Evolutionary conservation across 2,888 invertebrate genomes (phyloP).

Genomic region (Baccha elongata): DNA sequence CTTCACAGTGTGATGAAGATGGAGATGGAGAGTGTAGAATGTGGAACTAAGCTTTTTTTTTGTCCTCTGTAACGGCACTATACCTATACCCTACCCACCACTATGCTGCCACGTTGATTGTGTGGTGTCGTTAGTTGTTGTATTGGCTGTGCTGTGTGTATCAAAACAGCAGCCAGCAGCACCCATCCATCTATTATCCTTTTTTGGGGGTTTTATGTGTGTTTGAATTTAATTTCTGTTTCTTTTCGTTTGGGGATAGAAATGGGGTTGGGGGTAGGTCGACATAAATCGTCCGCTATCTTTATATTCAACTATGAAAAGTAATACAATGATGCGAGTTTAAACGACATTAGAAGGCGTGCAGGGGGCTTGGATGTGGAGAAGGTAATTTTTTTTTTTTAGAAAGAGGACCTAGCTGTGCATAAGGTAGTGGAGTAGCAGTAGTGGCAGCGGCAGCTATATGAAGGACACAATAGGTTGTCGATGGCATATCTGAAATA

Average conservation of each 20-base stretch:
- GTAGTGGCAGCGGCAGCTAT: conserved; percentile 16
- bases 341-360: conserved; percentile 71
- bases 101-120: conserved; percentile 68
- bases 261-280: conserved; percentile 23
- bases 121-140: conserved; percentile 72
- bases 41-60: conserved; percentile 69
- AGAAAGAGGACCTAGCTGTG: conserved; percentile 22
- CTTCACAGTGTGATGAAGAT: conserved; percentile 29
- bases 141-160: conserved; percentile 65
- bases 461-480: conserved; percentile 67
- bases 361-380: conserved; percentile 13
- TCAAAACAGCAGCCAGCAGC: conserved; percentile 33
- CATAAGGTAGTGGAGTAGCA: conserved; percentile 27
- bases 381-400: conserved; percentile 6
- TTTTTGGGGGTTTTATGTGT: conserved; percentile 67
- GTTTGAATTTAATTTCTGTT: conserved; percentile 73
- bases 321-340: conserved; percentile 74
- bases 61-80: conserved; percentile 28
- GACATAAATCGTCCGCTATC: conserved; percentile 73
- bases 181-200: conserved; percentile 68
- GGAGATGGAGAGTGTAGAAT: conserved; percentile 43
- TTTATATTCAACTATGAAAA: conserved; percentile 72
- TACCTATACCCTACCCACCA: conserved; percentile 36
- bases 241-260: conserved; percentile 30
- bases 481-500: conserved; percentile 47